A percentile compares a stretch with the other conserved stretches of the same genome.
phyloP scores from a whole-genome alignment of 2,888 invertebrate genomes.

The Mimumesa dahlbomi region DNA sequence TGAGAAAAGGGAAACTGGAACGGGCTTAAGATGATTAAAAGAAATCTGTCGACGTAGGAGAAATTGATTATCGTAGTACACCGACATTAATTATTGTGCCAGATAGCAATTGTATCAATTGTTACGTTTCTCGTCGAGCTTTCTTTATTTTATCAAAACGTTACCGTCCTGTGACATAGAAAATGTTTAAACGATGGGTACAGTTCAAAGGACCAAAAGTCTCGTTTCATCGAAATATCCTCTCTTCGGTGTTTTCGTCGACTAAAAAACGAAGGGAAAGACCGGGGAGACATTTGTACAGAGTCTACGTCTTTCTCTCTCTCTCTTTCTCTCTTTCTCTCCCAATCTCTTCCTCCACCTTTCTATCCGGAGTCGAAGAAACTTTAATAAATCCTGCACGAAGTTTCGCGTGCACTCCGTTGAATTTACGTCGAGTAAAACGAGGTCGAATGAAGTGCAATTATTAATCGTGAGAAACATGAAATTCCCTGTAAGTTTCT shows the following conservation, averaged over 20 bases:
- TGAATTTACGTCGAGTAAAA: conserved; percentile 35
- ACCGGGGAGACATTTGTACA: conserved; percentile 29
- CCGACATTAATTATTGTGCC: too few relatives aligned
- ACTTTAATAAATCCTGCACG: conserved; percentile 49
- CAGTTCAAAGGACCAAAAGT: conserved; percentile 14
- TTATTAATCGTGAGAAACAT: conserved; percentile 40
- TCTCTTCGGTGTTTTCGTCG: conserved; percentile 8
- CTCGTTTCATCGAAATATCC: conserved; percentile 1
- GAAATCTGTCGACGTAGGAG: background rate
- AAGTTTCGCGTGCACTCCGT: conserved; percentile 24
- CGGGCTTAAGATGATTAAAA: too few relatives aligned
- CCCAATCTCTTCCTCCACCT: background rate
- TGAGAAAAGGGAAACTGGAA: conserved; percentile 4
- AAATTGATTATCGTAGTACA: too few relatives aligned
- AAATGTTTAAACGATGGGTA: too few relatives aligned
- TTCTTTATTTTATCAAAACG: too few relatives aligned
- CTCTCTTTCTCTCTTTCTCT: background rate
- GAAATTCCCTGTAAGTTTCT: conserved; percentile 19
- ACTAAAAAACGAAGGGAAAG: conserved; percentile 12
- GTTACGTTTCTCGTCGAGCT: too few relatives aligned
- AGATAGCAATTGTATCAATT: too few relatives aligned
- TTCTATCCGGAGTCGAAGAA: background rate
- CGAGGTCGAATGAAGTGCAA: conserved; percentile 40
- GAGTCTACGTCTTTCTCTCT: conserved; percentile 18
- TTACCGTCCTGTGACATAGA: too few relatives aligned